Conservation (phyloP, 2,113 vertebrate genomes). For the Phycodurus eques region DNA sequence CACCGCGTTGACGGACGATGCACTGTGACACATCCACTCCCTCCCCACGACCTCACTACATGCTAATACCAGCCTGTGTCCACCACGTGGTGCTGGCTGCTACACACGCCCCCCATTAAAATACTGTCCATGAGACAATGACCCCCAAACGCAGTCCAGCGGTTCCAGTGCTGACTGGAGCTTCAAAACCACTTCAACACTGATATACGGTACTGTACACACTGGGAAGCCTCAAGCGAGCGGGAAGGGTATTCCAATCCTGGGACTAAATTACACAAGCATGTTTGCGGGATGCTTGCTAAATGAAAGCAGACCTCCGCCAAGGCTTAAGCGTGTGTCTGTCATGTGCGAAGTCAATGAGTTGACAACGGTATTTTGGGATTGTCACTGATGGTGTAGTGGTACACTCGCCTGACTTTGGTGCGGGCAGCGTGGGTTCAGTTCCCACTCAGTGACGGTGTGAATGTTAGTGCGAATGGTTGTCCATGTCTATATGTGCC, state of each 20-base stretch:
- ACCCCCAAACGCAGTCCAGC: constrained; percentile 1
- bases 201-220: constrained; percentile 20
- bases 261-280: constrained; percentile 5
- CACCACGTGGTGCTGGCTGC: constrained; percentile 76
- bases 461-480: too few species aligned
- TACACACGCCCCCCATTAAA: constrained; percentile 1
- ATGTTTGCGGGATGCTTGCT: constrained; percentile 1
- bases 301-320: constrained; percentile 16
- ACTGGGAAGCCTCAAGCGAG: constrained; percentile 3
- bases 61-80: constrained; percentile 84
- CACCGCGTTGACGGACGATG: constrained; percentile 76
- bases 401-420: too few species aligned
- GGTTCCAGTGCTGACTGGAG: constrained; percentile 10
- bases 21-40: constrained; percentile 94
- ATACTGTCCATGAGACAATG: neutral
- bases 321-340: neutral
- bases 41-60: constrained; percentile 87
- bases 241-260: neutral
- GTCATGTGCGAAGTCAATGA: neutral
- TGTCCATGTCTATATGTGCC: too few species aligned
- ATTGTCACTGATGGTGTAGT: too few species aligned
- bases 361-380: neutral
- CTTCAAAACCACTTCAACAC: constrained; percentile 22
- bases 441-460: too few species aligned
- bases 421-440: too few species aligned